phyloP scores from a whole-genome alignment of 2,797 vertebrate genomes.

The Meda fulgida region DNA sequence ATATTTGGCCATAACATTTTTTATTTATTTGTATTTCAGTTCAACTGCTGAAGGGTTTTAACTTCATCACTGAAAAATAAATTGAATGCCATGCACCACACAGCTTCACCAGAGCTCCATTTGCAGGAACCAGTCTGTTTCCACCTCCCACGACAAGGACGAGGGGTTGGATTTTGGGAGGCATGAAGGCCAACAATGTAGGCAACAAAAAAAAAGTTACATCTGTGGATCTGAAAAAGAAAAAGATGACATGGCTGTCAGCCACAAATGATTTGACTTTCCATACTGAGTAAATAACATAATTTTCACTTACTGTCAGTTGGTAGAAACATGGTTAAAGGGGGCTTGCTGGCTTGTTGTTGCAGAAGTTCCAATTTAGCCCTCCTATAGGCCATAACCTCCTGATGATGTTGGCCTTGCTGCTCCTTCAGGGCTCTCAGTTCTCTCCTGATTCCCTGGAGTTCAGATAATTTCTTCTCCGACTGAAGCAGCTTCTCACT shows the following conservation, averaged over 20 bases:
- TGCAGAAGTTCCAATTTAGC: too few species aligned
- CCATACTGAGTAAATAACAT: neutral
- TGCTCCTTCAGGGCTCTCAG: too few species aligned
- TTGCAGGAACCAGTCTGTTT: neutral
- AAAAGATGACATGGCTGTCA: neutral
- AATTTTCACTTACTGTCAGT: too few species aligned
- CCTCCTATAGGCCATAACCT: too few species aligned
- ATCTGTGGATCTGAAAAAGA: neutral
- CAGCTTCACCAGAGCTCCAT: slow-evolving; percentile 20
- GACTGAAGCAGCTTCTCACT: neutral
- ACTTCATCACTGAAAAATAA: neutral
- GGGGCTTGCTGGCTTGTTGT: too few species aligned
- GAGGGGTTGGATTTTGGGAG: slow-evolving; percentile 11
- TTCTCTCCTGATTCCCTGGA: too few species aligned
- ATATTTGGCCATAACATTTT: too few species aligned
- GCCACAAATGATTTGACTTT: neutral
- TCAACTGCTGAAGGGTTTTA: neutral
- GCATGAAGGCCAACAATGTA: neutral
- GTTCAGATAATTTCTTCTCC: too few species aligned
- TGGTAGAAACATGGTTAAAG: too few species aligned
- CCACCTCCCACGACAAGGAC: neutral
- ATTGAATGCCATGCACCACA: neutral
- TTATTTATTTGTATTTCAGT: neutral
- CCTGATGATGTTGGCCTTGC: too few species aligned
- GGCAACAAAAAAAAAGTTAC: neutral